Evolutionary conservation across 2,888 invertebrate genomes (phyloP), one percentile per base, ranked within the genome.

Genomic region (Acanthosepion pharaonis): DNA sequence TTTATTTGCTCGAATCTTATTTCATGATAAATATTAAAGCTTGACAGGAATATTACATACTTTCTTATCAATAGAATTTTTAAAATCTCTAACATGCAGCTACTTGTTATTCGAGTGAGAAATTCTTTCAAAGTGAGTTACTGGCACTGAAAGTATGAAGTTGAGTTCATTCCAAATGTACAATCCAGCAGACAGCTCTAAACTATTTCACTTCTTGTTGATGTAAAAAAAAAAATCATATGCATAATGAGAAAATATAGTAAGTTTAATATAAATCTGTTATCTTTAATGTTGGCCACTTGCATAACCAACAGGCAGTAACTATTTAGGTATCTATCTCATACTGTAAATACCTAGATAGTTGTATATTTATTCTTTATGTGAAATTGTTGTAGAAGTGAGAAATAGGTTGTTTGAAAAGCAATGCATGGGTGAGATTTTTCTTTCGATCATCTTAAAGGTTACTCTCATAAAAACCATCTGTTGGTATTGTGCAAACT

Each of bases 201-300:
- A 78, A 78, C 20, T 23, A 59, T 59, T 59, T 23, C 23, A 25
- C 25, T 5, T 78, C 8, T 78, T 78, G n/a, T 33, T 5, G 15
- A n/a, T 4, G n/a, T 4, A 9, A 20, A 55, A 18, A 55, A 18
- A 55, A 18, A 55, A 20, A 59, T n/a, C n/a, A 78, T 33, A 78
- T 33, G 15, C n/a, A 78, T 78, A 15, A 15, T n/a, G n/a, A 33
- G 78, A 33, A 15, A 33, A n/a, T 15, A n/a, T n/a, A n/a, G 78
- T 11, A 78, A n/a, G n/a, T 78, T 78, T 78, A 59, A 23, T 93
- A 51, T 49, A 42, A 53, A 92, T 49, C 92, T 51, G 53, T 53
- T 93, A 51, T 49, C 49, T 93, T 93, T 11, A 33, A 42, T 93
- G 93, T 93, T 93, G 93, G 51, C 53, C 28, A 49, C n/a, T 93